Evolutionary conservation across 1,140 invertebrate genomes (phyloP).

Genomic region (Steinernema feltiae): DNA sequence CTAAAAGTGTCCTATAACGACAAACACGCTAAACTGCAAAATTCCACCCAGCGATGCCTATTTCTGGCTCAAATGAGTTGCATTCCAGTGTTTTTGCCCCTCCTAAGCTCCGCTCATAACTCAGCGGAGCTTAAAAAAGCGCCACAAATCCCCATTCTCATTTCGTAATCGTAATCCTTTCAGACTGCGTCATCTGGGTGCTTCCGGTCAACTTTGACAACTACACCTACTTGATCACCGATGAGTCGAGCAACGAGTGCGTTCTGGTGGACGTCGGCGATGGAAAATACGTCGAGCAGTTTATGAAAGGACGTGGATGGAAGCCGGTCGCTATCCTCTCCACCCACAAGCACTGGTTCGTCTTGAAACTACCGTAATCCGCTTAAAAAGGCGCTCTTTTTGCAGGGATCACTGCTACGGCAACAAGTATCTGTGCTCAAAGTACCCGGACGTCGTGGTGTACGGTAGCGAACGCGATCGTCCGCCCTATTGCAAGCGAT

Average conservation of each 20-base stretch:
- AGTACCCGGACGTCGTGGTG: background rate
- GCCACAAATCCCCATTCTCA: background rate
- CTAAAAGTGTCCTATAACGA: no score
- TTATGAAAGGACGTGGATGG: background rate
- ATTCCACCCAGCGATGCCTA: no score
- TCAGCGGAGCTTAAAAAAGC: no score
- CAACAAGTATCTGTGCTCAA: slow-evolving; percentile 4
- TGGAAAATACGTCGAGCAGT: slow-evolving; percentile 1
- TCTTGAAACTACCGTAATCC: no score
- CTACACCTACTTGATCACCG: slow-evolving; percentile 10
- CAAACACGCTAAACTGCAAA: no score
- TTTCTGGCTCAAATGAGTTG: no score
- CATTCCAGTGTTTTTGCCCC: no score
- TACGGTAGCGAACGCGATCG: background rate
- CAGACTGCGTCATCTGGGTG: slow-evolving; percentile 10
- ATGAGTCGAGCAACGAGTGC: background rate
- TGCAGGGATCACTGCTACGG: background rate
- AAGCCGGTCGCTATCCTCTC: background rate
- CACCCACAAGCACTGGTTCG: background rate
- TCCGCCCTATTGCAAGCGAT: background rate
- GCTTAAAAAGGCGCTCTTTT: background rate
- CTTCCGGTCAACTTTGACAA: slow-evolving; percentile 8
- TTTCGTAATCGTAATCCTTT: background rate
- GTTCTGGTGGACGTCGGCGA: slow-evolving; percentile 5
- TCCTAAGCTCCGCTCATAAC: background rate